phyloP scores from a whole-genome alignment of 2,888 invertebrate genomes.

The Parasteatoda lunata region DNA sequence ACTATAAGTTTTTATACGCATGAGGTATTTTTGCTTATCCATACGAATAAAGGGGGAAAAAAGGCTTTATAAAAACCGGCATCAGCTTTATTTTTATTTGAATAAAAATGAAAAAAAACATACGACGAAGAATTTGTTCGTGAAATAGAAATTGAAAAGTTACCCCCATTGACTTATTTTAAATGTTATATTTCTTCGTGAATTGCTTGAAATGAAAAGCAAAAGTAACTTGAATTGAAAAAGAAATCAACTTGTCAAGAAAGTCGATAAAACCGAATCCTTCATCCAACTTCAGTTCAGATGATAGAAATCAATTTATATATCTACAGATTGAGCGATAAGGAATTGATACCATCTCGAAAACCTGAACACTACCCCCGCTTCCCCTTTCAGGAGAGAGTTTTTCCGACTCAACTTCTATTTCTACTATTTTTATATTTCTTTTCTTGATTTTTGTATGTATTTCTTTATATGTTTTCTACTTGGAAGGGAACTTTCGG shows the following conservation, averaged over 20 bases:
- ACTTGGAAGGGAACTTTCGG: slow-evolving; percentile 44
- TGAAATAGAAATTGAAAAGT: neutral
- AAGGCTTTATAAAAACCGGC: no score
- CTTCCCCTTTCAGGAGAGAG: neutral
- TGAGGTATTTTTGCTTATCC: no score
- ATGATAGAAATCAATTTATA: slow-evolving; percentile 44
- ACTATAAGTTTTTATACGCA: no score
- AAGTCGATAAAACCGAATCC: slow-evolving; percentile 19
- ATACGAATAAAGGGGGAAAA: no score
- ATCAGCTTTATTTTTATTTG: no score
- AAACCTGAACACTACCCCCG: slow-evolving; percentile 19
- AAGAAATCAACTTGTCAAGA: no score
- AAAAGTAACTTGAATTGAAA: neutral
- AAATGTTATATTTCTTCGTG: neutral
- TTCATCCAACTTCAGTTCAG: slow-evolving; percentile 34
- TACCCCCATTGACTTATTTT: neutral
- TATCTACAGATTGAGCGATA: slow-evolving; percentile 20
- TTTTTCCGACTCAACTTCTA: slow-evolving; percentile 37
- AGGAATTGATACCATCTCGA: slow-evolving; percentile 54
- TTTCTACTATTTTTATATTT: slow-evolving; percentile 25
- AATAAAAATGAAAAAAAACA: no score
- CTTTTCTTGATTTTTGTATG: neutral
- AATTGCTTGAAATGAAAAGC: neutral
- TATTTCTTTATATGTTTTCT: neutral
- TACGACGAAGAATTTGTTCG: no score